Conservation (phyloP, 1,140 invertebrate species). For the Hydropsyche tenuis region DNA sequence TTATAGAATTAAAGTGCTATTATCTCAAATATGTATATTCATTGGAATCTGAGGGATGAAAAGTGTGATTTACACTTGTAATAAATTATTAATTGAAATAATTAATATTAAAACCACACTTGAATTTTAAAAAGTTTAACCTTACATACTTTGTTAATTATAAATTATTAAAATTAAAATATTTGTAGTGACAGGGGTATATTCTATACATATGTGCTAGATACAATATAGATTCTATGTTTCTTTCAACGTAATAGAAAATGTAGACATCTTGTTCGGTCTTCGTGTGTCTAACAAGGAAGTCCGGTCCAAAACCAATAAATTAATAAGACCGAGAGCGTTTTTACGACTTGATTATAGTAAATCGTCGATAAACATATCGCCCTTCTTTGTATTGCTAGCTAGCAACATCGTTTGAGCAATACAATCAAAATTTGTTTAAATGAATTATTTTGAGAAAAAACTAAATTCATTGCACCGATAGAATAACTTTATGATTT, state of each 20-base stretch:
- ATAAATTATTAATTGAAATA: not conserved
- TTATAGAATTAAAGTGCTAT: too few relatives aligned
- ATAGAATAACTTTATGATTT: too few relatives aligned
- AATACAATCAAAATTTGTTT: too few relatives aligned
- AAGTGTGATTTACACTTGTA: not conserved
- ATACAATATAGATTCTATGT: not conserved
- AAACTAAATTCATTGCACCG: too few relatives aligned
- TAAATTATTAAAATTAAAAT: not conserved
- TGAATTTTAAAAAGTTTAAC: too few relatives aligned
- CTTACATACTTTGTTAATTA: too few relatives aligned
- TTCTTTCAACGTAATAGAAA: conserved; percentile 18
- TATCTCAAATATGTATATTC: too few relatives aligned
- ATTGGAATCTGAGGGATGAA: too few relatives aligned
- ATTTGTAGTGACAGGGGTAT: not conserved
- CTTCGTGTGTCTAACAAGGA: conserved; percentile 6
- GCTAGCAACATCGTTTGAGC: too few relatives aligned
- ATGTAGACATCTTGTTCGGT: conserved; percentile 4
- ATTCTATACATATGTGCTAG: not conserved
- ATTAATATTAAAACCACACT: too few relatives aligned
- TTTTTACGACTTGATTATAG: conserved; percentile 25
- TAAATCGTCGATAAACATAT: conserved; percentile 15
- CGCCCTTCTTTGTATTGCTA: too few relatives aligned
- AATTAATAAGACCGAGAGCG: conserved; percentile 11
- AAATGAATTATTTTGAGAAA: too few relatives aligned
- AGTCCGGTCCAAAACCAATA: conserved; percentile 24